Evolutionary conservation across 2,113 vertebrate genomes (phyloP), one percentile per base, ranked within the genome.

Genomic region (Eupsittula cactorum): DNA sequence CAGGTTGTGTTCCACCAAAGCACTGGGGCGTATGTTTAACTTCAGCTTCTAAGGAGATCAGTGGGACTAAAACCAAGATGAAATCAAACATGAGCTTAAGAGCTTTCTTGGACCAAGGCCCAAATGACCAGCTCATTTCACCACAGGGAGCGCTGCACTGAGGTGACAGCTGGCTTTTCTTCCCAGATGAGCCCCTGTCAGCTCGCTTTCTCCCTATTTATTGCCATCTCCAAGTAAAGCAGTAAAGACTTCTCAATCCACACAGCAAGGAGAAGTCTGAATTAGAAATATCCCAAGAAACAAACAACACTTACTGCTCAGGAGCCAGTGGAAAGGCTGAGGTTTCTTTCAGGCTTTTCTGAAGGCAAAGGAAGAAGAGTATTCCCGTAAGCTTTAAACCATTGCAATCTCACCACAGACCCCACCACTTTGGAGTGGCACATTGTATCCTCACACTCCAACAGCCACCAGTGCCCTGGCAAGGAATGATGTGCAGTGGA

Each of bases 51-150:
- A 21, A 75, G 84, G 88, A 81, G 83, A 81, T 95, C 86, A 79
- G 70, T 5, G 20, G 52, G 74, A 77, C 88, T 92, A 33, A 75
- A 88, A 92, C 27, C 65, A 59, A 8, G 49, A 91, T 86, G 82
- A 89, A 84, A 76, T 62, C 49, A 60, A 96, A 90, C 59, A 82
- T 57, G 87, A 80, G 90, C 81, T 59, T 92, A 88, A 96, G 95
- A 93, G 90, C 95, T 92, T 92, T 94, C 64, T 79, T 96, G 93
- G 95, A 70, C 47, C 21, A 2, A 60, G 77, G 93, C 94, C 85
- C 77, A 76, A 89, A n/a, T 49, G 80, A 31, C 65, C 77, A 39
- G 23, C 24, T 35, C 93, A 13, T 49, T 55, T 70, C 67, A 47
- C 24, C 0, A 1, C 83, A 57, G 93, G 75, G 78, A 57, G 52